A percentile compares a stretch with the other conserved stretches of the same genome.
Evolutionary conservation across 2,113 vertebrate species (phyloP).

Genomic region (Struthio camelus): DNA sequence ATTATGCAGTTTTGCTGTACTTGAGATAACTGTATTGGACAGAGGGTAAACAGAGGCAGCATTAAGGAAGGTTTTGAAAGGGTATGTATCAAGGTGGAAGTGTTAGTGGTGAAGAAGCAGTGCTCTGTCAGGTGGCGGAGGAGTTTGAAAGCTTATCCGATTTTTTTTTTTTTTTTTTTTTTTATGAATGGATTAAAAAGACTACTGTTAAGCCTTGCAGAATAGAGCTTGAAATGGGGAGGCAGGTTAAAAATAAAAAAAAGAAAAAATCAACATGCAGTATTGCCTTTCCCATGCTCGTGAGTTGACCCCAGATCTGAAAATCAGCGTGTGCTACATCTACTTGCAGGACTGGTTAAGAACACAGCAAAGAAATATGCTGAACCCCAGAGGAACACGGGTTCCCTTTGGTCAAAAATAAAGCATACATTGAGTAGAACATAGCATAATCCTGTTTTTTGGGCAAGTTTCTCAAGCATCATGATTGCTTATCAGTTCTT

Average conservation of each 20-base stretch:
- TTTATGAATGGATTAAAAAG: not conserved
- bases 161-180: not conserved
- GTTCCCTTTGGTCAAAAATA: not conserved
- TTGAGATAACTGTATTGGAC: not conserved
- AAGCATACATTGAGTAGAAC: not conserved
- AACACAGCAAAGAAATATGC: too few relatives aligned
- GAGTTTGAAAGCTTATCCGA: not conserved
- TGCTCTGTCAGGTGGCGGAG: not conserved
- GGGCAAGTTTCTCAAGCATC: not conserved
- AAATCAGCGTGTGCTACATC: not conserved
- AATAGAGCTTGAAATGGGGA: not conserved
- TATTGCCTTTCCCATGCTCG: too few relatives aligned
- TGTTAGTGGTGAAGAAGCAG: not conserved
- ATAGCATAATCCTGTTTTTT: not conserved
- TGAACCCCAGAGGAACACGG: too few relatives aligned
- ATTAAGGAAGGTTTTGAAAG: not conserved
- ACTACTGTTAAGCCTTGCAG: not conserved
- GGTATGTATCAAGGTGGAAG: not conserved
- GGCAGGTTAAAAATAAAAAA: not conserved
- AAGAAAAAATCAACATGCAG: not conserved
- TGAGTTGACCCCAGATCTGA: not conserved
- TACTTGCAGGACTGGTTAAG: not conserved
- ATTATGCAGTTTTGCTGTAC: not conserved
- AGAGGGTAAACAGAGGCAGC: not conserved
- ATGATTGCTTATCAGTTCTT: not conserved